Percentiles rank a stretch among this genome's conserved stretches.
phyloP scores from a whole-genome alignment of 1,140 invertebrate genomes.

The Belonocnema kinseyi region DNA sequence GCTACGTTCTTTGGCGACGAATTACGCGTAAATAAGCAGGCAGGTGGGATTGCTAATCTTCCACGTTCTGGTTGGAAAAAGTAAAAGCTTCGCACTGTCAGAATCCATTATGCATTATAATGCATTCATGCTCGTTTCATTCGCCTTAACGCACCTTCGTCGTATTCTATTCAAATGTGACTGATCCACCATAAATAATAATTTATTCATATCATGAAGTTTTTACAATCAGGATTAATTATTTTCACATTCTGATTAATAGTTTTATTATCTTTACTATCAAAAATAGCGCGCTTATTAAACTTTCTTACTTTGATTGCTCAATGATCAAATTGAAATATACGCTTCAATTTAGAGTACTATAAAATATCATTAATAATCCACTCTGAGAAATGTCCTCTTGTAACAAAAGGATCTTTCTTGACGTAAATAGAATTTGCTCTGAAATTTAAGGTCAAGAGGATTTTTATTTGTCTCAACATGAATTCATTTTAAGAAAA shows the following conservation, averaged over 20 bases:
- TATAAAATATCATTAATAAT: too few species aligned
- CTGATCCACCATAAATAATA: conserved; percentile 1
- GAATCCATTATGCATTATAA: conserved; percentile 25
- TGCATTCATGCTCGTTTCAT: conserved; percentile 17
- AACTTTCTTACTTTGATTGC: too few species aligned
- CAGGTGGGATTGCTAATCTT: conserved; percentile 35
- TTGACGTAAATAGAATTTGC: too few species aligned
- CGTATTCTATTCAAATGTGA: not conserved
- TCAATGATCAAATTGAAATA: too few species aligned
- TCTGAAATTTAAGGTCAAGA: too few species aligned
- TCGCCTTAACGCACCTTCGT: not conserved
- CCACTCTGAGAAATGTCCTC: too few species aligned
- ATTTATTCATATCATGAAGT: not conserved
- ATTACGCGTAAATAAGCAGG: conserved; percentile 58
- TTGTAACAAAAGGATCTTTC: too few species aligned
- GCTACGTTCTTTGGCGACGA: conserved; percentile 49
- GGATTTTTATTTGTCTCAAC: too few species aligned
- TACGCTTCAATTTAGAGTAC: too few species aligned
- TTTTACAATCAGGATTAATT: not conserved
- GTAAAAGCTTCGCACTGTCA: conserved; percentile 31
- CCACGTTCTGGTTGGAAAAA: conserved; percentile 21
- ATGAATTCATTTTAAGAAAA: too few species aligned
- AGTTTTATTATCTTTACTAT: conserved; percentile 36
- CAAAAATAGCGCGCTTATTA: too few species aligned
- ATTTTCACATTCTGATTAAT: not conserved